Conservation (phyloP, 1,140 invertebrate genomes). For the Pseudachorutes palmiensis region DNA sequence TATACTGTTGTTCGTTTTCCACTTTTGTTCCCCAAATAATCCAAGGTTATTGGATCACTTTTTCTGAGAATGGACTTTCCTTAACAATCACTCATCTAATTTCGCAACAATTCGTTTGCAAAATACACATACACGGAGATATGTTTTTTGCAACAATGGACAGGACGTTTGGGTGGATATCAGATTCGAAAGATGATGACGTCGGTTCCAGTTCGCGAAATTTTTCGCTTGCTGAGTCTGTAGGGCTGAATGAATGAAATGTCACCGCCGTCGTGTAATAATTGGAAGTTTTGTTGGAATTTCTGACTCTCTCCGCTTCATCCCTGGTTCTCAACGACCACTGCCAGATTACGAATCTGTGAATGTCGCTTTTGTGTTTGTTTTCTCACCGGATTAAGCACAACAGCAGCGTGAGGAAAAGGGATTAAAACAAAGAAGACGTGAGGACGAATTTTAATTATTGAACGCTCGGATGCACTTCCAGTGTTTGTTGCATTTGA, state of each 20-base stretch:
- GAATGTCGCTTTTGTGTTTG: too few species aligned
- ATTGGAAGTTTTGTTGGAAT: too few species aligned
- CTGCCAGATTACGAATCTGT: too few species aligned
- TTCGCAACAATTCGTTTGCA: not conserved
- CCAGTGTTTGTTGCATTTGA: not conserved
- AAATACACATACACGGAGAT: not conserved
- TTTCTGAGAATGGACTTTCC: conserved; percentile 3
- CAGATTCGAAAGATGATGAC: not conserved
- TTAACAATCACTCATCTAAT: not conserved
- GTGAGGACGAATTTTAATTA: not conserved
- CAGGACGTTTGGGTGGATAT: not conserved
- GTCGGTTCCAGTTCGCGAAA: not conserved
- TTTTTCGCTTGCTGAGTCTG: not conserved
- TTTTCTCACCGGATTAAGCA: not conserved
- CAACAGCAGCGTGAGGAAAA: not conserved
- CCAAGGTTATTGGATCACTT: not conserved
- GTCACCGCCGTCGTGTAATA: too few species aligned
- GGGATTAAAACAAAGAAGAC: not conserved
- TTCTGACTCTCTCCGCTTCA: too few species aligned
- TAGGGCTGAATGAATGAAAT: not conserved
- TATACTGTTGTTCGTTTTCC: not conserved
- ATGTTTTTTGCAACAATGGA: not conserved
- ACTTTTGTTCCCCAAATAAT: conserved; percentile 1
- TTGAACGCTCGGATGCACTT: not conserved
- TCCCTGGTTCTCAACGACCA: too few species aligned